Conservation (phyloP, 2,888 invertebrate genomes). For the Thera obeliscata region DNA sequence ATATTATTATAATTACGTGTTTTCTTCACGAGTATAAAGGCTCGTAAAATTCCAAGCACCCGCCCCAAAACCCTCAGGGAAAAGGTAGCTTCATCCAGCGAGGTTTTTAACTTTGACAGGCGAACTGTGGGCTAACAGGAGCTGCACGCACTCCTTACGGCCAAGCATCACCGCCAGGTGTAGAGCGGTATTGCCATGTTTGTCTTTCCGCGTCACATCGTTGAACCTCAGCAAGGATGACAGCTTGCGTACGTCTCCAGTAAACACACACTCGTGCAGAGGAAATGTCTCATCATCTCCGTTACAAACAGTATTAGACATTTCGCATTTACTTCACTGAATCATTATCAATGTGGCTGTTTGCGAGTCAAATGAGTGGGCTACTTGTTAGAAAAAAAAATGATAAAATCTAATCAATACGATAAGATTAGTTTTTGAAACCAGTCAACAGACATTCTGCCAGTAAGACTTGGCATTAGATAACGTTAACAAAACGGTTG, state of each 20-base stretch:
- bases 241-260: conserved; percentile 92
- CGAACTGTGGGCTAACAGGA: conserved; percentile 96
- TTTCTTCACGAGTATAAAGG: not conserved
- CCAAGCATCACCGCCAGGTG: conserved; percentile 99
- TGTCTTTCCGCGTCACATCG: conserved; percentile 91
- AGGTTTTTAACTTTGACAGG: conserved; percentile 98
- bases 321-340: conserved; percentile 60
- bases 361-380: conserved; percentile 51
- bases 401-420: conserved; percentile 69
- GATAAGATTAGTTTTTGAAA: conserved; percentile 60
- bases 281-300: conserved; percentile 87
- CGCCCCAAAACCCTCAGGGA: too few species aligned
- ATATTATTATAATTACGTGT: not conserved
- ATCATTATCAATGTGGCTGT: conserved; percentile 58
- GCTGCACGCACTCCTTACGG: conserved; percentile 95
- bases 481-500: too few species aligned
- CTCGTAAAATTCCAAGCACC: too few species aligned
- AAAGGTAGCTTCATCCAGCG: conserved; percentile 87
- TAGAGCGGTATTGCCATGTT: conserved; percentile 96
- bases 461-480: too few species aligned
- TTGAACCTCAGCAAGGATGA: conserved; percentile 90
- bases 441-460: too few species aligned
- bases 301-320: conserved; percentile 69
- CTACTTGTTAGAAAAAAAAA: conserved; percentile 57
- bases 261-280: conserved; percentile 95